Evolutionary conservation across 2,888 invertebrate species (phyloP), one percentile per base, ranked within the genome.

Genomic region (Cartodere bifasciata): DNA sequence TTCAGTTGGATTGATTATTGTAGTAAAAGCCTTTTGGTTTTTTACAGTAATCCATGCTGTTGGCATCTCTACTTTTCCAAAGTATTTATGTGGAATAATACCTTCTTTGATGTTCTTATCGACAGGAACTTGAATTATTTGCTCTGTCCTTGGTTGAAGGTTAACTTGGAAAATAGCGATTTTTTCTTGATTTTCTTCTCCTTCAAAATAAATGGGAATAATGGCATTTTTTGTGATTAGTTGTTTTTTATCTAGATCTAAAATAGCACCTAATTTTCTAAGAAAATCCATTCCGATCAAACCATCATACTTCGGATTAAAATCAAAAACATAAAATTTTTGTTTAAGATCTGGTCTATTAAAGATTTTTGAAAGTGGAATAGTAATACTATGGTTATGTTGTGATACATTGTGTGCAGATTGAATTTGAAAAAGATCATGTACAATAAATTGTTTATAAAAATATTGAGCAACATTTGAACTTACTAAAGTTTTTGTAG

Each of bases 401-500:
- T 4, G 10, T 6, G 28, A 25, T 9, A 27, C 29, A 27, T 20
- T 17, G 16, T 26, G 22, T 13, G 16, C 34, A 9, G 29, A 27
- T 4, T 29, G 22, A 22, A 37, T 24, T 15, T 12, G n/a, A 36
- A 34, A 39, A 4, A 30, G 34, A 28, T 40, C 16, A 13, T 28
- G 20, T 27, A 23, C 20, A 10, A 35, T 37, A 16, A 28, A 29
- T 22, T 42, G 31, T 29, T 33, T 17, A 22, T 31, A 39, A 17
- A 13, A 28, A 24, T 36, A 32, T 16, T 24, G 17, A 16, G 27
- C 38, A 10, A 41, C 17, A 12, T 38, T 16, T 10, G 36, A 37
- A 11, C 40, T 30, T 7, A 41, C 25, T 16, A 41, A 40, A 9
- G 35, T 40, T 29, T 38, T 38, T 13, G 36, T 39, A 2, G 33